Evolutionary conservation across 2,888 invertebrate genomes (phyloP), one percentile per base, ranked within the genome.

Genomic region (Barypeithes pellucidus): DNA sequence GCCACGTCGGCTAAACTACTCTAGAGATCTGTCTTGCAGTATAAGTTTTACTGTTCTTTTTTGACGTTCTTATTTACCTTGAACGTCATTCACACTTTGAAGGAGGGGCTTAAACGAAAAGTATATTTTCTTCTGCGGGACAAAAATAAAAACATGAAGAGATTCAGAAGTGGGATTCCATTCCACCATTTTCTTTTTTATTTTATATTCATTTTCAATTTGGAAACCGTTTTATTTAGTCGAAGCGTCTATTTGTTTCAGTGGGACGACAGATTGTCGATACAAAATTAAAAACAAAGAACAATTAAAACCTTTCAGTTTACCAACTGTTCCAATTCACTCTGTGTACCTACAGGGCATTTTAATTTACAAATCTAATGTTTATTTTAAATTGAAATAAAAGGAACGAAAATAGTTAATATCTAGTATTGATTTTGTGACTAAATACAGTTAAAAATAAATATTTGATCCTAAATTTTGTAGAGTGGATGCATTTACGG

Each of bases 201-300:
- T 14, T 43, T 43, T 43, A 43, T 43, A 16, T 43, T 29, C 29
- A 29, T 9, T 9, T 29, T 29, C 5, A 29, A 29, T 5, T 9
- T 29, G 29, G 39, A 39, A 39, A 39, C 12, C 2, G 36, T 39
- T 39, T 39, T 39, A 39, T 39, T 39, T n/a, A 39, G n/a, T n/a
- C 4, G 4, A 39, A 39, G n/a, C 39, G 2, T 39, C 12, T 39
- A 39, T 29, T 29, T 29, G 29, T 29, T 29, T 29, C 29, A 8
- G 7, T n/a, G 39, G 39, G n/a, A n/a, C 39, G 39, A 39, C n/a
- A 39, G 7, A 39, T 8, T n/a, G 39, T 39, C 39, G 39, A 39
- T 39, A 39, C 39, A 39, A 39, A 39, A 39, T 39, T 39, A 39
- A 39, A 39, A 39, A 39, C 39, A 39, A 39, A 39, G 12, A 39